These are phyloP conservation scores for Nerophis ophidion DNA, from an alignment of 2,113 vertebrate genomes.

Conservation along the genomic window DNA sequence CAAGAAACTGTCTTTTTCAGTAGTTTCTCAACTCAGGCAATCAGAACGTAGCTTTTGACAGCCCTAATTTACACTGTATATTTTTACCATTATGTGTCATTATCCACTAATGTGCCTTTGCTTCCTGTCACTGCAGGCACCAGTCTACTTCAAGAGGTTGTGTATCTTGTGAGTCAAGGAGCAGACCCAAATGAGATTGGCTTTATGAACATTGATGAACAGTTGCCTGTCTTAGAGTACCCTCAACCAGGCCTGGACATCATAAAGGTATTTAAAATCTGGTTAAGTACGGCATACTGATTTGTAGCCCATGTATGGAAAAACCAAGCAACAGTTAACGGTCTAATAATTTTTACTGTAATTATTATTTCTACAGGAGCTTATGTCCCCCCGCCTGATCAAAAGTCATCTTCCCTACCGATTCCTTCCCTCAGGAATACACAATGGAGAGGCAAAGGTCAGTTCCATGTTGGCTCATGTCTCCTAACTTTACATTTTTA, in stretches of 20 bases:
- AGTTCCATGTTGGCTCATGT: slow-evolving; percentile 13
- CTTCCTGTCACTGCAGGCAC: slow-evolving; percentile 74
- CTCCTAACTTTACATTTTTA: no score
- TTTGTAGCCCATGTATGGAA: no score
- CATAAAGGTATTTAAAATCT: slow-evolving; percentile 80
- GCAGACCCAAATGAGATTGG: slow-evolving; percentile 96
- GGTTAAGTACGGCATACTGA: not conserved
- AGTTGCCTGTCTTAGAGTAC: slow-evolving; percentile 94
- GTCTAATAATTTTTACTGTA: no score
- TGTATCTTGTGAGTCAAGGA: slow-evolving; percentile 96
- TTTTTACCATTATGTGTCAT: not conserved
- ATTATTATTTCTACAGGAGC: slow-evolving; percentile 72
- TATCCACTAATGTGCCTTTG: not conserved
- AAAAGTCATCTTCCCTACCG: slow-evolving; percentile 95
- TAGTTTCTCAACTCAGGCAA: no score
- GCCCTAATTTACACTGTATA: not conserved
- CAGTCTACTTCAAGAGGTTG: slow-evolving; percentile 92
- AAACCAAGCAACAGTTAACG: no score
- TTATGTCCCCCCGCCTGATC: slow-evolving; percentile 93
- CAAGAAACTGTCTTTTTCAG: no score
- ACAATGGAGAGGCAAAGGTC: slow-evolving; percentile 94
- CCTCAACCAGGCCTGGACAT: slow-evolving; percentile 95
- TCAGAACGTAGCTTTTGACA: no score
- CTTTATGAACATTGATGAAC: slow-evolving; percentile 98
- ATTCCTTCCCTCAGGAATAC: slow-evolving; percentile 90